phyloP scores from a whole-genome alignment of 2,888 invertebrate genomes.

The Ferdinandea cuprea region DNA sequence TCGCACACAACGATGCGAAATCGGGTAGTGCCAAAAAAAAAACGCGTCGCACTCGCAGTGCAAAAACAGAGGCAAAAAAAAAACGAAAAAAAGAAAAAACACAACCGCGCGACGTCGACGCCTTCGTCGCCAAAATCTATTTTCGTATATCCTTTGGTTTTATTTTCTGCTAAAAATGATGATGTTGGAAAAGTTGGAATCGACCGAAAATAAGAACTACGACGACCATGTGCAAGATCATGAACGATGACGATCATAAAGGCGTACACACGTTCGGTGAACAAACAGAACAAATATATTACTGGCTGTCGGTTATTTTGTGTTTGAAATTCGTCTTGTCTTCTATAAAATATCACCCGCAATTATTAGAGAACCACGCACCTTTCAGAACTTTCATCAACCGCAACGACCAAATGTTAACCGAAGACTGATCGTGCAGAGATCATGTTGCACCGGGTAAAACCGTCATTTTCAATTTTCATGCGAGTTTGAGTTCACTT shows the following conservation, averaged over 20 bases:
- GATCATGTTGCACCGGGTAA: constrained; percentile 65
- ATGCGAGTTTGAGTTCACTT: constrained; percentile 66
- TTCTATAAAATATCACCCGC: constrained; percentile 39
- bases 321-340: constrained; percentile 33
- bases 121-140: constrained; percentile 75
- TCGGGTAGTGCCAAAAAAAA: constrained; percentile 66
- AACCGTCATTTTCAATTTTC: constrained; percentile 34
- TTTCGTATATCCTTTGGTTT: constrained; percentile 74
- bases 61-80: constrained; percentile 8
- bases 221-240: constrained; percentile 74
- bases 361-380: constrained; percentile 21
- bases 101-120: constrained; percentile 58
- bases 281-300: constrained; percentile 42
- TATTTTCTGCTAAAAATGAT: constrained; percentile 45
- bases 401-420: constrained; percentile 65
- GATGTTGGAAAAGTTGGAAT: constrained; percentile 60
- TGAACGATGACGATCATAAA: constrained; percentile 71
- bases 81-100: constrained; percentile 10
- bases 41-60: constrained; percentile 49
- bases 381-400: constrained; percentile 14
- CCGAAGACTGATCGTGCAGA: constrained; percentile 72
- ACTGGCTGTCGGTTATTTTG: constrained; percentile 17
- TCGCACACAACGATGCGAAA: constrained; percentile 63
- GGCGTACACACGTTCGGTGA: constrained; percentile 31
- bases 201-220: constrained; percentile 67